phyloP scores from a whole-genome alignment of 2,113 vertebrate genomes.

The Amblyornis subalaris region DNA sequence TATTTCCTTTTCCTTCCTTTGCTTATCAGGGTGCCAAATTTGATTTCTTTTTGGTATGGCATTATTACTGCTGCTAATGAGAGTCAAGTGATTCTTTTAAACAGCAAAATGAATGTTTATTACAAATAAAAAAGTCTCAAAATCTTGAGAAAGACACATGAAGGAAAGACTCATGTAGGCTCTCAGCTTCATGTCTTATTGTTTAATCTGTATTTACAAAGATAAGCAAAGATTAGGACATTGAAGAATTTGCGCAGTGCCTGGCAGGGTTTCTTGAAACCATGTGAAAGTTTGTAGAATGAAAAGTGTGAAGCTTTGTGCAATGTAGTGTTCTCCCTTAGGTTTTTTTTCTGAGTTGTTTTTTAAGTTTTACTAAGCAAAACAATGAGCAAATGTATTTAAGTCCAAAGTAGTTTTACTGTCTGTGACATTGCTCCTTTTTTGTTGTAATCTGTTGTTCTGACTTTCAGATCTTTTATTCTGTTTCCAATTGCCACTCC shows the following conservation, averaged over 20 bases:
- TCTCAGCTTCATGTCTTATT: neutral
- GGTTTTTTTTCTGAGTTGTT: neutral
- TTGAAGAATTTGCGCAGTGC: neutral
- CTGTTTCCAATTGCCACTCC: slow-evolving; percentile 27
- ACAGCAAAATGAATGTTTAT: neutral
- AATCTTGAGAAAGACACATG: neutral
- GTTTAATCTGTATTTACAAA: neutral
- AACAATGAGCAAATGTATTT: neutral
- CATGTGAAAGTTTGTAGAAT: neutral
- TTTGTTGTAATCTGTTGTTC: neutral
- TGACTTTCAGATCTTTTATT: neutral
- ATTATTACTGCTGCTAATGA: neutral
- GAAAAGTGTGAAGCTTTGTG: neutral
- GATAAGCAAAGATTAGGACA: neutral
- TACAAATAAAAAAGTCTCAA: neutral
- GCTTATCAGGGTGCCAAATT: slow-evolving; percentile 32
- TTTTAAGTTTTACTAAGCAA: neutral
- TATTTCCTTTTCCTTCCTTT: slow-evolving; percentile 29
- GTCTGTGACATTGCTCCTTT: neutral
- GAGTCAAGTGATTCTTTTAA: neutral
- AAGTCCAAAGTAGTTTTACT: neutral
- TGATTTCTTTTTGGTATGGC: slow-evolving; percentile 2
- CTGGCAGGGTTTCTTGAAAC: neutral
- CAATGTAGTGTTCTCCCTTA: neutral
- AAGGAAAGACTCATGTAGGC: neutral